These are phyloP conservation scores for Notiomystis cincta DNA, from an alignment of 2,113 vertebrate genomes.

Conservation along the genomic window DNA sequence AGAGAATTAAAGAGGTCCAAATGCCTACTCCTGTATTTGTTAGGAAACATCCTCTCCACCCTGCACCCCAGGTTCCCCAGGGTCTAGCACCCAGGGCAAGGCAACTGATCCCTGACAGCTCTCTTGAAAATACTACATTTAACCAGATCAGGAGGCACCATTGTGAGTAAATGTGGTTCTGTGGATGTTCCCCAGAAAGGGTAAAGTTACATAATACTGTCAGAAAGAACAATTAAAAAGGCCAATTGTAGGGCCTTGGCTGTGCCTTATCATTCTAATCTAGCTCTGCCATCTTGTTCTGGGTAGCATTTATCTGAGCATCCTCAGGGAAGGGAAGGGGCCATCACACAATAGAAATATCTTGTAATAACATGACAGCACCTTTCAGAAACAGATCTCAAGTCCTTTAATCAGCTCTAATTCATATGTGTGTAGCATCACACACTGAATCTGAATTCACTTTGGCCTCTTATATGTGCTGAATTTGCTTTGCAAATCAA, in stretches of 20 bases:
- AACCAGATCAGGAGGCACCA: not conserved
- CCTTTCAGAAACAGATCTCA: not conserved
- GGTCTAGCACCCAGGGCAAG: not conserved
- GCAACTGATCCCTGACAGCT: not conserved
- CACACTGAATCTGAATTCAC: not conserved
- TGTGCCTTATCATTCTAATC: not conserved
- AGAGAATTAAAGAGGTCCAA: not conserved
- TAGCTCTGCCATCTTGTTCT: not conserved
- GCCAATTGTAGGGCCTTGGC: not conserved
- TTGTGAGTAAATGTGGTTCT: not conserved
- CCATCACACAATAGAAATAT: not conserved
- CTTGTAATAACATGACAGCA: not conserved
- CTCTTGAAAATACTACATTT: not conserved
- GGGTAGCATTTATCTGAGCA: not conserved
- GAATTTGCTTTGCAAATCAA: not conserved
- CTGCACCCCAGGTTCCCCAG: accelerated
- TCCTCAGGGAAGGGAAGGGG: not conserved
- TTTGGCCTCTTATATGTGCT: not conserved
- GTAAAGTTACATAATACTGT: not conserved
- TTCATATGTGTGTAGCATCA: not conserved
- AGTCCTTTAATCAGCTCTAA: not conserved
- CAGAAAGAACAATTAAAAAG: not conserved
- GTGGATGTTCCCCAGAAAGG: not conserved
- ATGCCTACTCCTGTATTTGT: not conserved
- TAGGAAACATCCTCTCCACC: not conserved